phyloP scores from a whole-genome alignment of 2,113 vertebrate species.

The Mungos mungo region DNA sequence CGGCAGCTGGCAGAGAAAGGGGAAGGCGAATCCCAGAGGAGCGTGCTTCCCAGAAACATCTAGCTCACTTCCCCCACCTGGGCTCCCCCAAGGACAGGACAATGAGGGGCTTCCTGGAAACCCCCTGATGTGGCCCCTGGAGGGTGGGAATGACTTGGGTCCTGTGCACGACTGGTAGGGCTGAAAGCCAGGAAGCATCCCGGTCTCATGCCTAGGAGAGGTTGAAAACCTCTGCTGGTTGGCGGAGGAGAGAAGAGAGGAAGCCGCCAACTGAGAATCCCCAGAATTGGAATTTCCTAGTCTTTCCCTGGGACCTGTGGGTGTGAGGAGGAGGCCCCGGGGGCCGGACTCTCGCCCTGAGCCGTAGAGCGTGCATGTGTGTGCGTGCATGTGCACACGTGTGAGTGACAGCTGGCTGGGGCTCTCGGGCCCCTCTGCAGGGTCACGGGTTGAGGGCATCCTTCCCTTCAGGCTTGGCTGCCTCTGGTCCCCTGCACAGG shows the following conservation, averaged over 20 bases:
- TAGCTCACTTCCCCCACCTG: background rate
- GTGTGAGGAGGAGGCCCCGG: background rate
- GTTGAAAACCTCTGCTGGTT: background rate
- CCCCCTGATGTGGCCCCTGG: background rate
- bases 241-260: background rate
- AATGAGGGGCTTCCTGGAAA: slow-evolving; percentile 56
- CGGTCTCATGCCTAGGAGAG: background rate
- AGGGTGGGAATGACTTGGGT: background rate
- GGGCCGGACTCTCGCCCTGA: background rate
- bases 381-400: accelerated
- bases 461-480: background rate
- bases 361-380: background rate
- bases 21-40: background rate
- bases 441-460: background rate
- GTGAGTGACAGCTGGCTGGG: background rate
- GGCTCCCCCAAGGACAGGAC: background rate
- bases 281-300: background rate
- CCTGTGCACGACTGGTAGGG: background rate
- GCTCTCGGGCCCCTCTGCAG: accelerated
- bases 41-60: slow-evolving; percentile 17
- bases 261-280: background rate
- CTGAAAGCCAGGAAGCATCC: background rate
- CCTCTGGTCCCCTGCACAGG: background rate
- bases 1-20: background rate
- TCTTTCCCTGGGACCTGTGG: background rate